Evolutionary conservation across 2,113 vertebrate species (phyloP), one percentile per base, ranked within the genome.

Genomic region (Pipa parva): DNA sequence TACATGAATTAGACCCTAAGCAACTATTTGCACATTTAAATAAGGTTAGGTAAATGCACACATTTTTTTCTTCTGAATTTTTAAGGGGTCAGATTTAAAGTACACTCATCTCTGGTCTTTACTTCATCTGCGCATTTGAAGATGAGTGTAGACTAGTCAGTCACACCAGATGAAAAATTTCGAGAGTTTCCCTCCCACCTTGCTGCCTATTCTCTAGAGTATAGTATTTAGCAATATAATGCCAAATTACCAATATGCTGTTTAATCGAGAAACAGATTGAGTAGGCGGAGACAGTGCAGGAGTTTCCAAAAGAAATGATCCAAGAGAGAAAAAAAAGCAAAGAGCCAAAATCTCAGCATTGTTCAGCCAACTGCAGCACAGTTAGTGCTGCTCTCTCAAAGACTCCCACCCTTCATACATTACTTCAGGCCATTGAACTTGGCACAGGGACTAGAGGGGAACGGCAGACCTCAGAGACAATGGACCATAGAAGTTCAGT

Each of bases 401-500:
- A 39, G 56, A 56, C 29, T 59, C 45, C 45, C n/a, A 51, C 45
- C 48, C 59, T 39, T n/a, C 56, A 59, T 31, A 27, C 22, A 68
- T 68, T 68, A 68, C 31, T 68, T 68, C 56, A 59, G 65, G 65
- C 65, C 65, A 68, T 33, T 68, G 65, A 68, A 68, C 65, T 68
- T 68, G 65, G 56, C 65, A 59, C 31, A 13, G 22, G 29, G 22
- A 17, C 17, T 15, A 37, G 55, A 27, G 46, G 48, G 56, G 56
- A 24, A 42, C 55, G 24, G 24, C 29, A 39, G 55, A 59, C 17
- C 7, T 24, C 13, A 33, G 31, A 26, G 26, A 68, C 58, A 68
- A 60, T 51, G 56, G 39, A 56, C 45, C 56, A 7, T 18, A 58
- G 17, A 36, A 58, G 21, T 29, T 20, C 56, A 21, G 56, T 22